Percentiles rank a stretch among this genome's conserved stretches.
Evolutionary conservation across 2,888 invertebrate genomes (phyloP).

Genomic region (Crepidodera aurea): DNA sequence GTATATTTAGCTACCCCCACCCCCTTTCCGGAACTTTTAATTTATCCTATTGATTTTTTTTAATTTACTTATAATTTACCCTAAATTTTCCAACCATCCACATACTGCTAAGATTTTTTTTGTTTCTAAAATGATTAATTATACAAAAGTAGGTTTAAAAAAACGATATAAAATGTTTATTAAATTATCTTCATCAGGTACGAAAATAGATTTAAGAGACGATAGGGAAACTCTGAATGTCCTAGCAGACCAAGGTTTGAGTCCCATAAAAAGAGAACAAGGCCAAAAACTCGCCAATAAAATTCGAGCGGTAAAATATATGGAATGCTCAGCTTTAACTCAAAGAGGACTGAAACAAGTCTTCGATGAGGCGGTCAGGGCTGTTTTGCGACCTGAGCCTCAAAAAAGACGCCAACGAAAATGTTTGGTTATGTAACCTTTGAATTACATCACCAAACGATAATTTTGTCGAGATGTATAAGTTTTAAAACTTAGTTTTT

Average conservation of each 20-base stretch:
- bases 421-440: conserved; percentile 67
- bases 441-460: conserved; percentile 2
- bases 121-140: too few relatives aligned
- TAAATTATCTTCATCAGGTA: conserved; percentile 75
- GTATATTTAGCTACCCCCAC: too few relatives aligned
- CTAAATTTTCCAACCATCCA: too few relatives aligned
- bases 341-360: conserved; percentile 98
- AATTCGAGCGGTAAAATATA: conserved; percentile 97
- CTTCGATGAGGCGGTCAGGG: conserved; percentile 98
- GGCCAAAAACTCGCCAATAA: conserved; percentile 98
- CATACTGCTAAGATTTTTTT: too few relatives aligned
- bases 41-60: too few relatives aligned
- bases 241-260: conserved; percentile 91
- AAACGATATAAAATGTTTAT: too few relatives aligned
- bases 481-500: conserved; percentile 11
- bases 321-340: conserved; percentile 99
- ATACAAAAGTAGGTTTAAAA: too few relatives aligned
- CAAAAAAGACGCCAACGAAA: conserved; percentile 93
- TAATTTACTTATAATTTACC: too few relatives aligned
- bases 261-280: conserved; percentile 96
- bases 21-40: too few relatives aligned
- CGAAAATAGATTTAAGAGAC: conserved; percentile 98
- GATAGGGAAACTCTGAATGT: conserved; percentile 94
- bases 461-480: not conserved
- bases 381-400: conserved; percentile 96